Conservation (phyloP, 2,113 vertebrate genomes). For the Lepisosteus oculatus region DNA sequence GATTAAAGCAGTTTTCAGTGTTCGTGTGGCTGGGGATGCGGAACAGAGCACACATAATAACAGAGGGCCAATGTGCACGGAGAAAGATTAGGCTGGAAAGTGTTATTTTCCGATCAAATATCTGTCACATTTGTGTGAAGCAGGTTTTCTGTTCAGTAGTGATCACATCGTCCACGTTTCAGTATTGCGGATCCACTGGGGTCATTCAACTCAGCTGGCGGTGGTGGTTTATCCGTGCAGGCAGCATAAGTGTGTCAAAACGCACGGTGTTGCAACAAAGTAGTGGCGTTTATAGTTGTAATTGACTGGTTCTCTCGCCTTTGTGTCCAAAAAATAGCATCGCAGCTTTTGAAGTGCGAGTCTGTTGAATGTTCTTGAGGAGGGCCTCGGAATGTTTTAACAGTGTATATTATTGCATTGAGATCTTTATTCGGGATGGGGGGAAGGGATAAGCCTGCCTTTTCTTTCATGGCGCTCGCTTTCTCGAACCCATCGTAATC, state of each 20-base stretch:
- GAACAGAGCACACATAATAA: slow-evolving; percentile 26
- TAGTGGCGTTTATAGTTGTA: not conserved
- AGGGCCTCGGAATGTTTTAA: no score
- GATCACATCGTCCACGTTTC: not conserved
- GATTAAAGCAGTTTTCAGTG: slow-evolving; percentile 39
- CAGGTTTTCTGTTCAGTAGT: not conserved
- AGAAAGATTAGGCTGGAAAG: slow-evolving; percentile 25
- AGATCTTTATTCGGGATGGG: no score
- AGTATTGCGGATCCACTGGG: slow-evolving; percentile 4
- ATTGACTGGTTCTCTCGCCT: not conserved
- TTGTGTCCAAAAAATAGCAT: not conserved
- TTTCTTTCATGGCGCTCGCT: no score
- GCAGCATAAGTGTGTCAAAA: not conserved
- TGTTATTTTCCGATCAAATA: slow-evolving; percentile 8
- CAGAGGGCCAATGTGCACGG: slow-evolving; percentile 13
- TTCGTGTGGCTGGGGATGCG: slow-evolving; percentile 38
- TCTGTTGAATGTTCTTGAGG: not conserved
- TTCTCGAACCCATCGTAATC: no score
- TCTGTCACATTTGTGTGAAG: not conserved
- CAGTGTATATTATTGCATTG: no score
- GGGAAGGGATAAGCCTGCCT: no score
- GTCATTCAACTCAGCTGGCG: not conserved
- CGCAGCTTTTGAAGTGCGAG: not conserved
- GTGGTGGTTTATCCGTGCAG: not conserved
- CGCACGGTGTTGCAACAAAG: not conserved